phyloP scores from a whole-genome alignment of 2,113 vertebrate species.

The Eudyptes chrysolophus region DNA sequence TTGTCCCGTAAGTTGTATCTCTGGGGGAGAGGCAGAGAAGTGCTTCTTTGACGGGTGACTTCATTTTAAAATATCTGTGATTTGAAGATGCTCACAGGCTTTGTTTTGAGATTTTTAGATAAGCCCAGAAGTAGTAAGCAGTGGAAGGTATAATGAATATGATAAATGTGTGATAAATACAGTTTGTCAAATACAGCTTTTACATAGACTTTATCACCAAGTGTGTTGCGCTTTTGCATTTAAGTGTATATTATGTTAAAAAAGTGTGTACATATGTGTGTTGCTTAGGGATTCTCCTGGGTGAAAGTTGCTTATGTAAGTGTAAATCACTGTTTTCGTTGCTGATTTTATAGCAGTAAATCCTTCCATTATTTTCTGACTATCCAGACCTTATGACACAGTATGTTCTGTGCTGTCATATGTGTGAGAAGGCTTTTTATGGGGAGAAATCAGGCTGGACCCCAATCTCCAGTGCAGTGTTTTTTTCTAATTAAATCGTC shows the following conservation, averaged over 20 bases:
- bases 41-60: not conserved
- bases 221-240: not conserved
- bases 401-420: not conserved
- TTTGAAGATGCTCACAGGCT: not conserved
- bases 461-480: not conserved
- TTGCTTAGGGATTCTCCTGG: slow-evolving; percentile 27
- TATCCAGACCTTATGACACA: slow-evolving; percentile 41
- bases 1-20: not conserved
- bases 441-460: slow-evolving; percentile 59
- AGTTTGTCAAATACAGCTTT: not conserved
- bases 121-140: not conserved
- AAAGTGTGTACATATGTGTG: not conserved
- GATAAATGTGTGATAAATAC: not conserved
- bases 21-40: not conserved
- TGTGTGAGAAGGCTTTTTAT: slow-evolving; percentile 63
- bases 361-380: slow-evolving; percentile 60
- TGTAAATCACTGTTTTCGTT: slow-evolving; percentile 56
- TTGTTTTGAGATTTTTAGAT: not conserved
- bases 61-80: not conserved
- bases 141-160: not conserved
- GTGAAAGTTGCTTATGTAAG: slow-evolving; percentile 58
- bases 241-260: not conserved
- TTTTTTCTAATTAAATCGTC: slow-evolving; percentile 70
- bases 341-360: slow-evolving; percentile 57
- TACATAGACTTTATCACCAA: not conserved